A percentile compares a stretch with the other conserved stretches of the same genome.
phyloP scores from a whole-genome alignment of 2,113 vertebrate species.

The Lampris incognitus region DNA sequence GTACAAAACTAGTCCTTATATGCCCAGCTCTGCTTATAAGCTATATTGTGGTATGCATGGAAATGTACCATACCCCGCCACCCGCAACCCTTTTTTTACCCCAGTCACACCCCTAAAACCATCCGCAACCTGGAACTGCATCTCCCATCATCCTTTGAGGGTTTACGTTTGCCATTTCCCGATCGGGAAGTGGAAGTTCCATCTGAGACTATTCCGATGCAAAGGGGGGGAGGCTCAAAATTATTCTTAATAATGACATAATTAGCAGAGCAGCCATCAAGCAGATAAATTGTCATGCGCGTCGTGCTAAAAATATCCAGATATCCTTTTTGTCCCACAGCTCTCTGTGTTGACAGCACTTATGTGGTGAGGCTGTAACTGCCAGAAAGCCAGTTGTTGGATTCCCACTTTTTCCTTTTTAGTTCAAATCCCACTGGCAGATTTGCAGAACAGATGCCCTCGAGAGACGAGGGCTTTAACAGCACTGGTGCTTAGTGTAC shows the following conservation, averaged over 20 bases:
- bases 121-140: constrained; percentile 56
- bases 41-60: constrained; percentile 86
- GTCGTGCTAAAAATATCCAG: constrained; percentile 98
- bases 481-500: constrained; percentile 97
- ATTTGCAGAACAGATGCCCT: constrained; percentile 86
- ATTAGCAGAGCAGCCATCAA: constrained; percentile 99
- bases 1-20: constrained; percentile 90
- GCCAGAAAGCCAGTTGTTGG: constrained; percentile 85
- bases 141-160: constrained; percentile 82
- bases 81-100: constrained; percentile 31
- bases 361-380: constrained; percentile 93
- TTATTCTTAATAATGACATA: constrained; percentile 97
- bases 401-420: constrained; percentile 59
- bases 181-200: constrained; percentile 87
- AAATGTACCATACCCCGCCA: constrained; percentile 78
- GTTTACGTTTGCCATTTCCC: constrained; percentile 80
- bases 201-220: constrained; percentile 89
- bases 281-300: constrained; percentile 99
- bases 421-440: constrained; percentile 86
- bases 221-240: constrained; percentile 83
- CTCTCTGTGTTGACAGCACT: constrained; percentile 95
- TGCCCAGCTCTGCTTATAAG: constrained; percentile 82
- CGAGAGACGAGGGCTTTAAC: constrained; percentile 86
- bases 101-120: constrained; percentile 29
- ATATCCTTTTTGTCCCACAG: constrained; percentile 88